These are phyloP conservation scores for Girardinus metallicus DNA, from an alignment of 2,797 vertebrate species.

Conservation along the genomic window DNA sequence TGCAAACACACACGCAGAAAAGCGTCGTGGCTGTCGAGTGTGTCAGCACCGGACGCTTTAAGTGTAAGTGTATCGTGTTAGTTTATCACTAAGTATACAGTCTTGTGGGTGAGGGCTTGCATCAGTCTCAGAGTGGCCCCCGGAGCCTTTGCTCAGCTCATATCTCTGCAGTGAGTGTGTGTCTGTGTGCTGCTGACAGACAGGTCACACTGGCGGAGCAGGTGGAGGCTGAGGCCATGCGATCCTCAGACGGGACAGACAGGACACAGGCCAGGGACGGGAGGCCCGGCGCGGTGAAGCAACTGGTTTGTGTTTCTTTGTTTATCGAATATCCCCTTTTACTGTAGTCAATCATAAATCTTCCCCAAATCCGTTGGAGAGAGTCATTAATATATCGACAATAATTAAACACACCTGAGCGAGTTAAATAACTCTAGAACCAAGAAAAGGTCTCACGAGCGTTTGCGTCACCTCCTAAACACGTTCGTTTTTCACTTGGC, in stretches of 20 bases:
- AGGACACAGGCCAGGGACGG: constrained; percentile 50
- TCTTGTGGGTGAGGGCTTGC: constrained; percentile 42
- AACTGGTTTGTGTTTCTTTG: constrained; percentile 80
- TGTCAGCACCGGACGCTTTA: constrained; percentile 53
- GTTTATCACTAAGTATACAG: constrained; percentile 57
- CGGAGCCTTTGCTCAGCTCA: constrained; percentile 27
- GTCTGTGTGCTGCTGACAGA: constrained; percentile 68
- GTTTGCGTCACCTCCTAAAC: constrained; percentile 74
- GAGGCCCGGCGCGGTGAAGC: constrained; percentile 48
- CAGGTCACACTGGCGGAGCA: constrained; percentile 77
- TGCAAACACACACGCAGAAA: constrained; percentile 25
- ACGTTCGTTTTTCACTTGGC: constrained; percentile 59
- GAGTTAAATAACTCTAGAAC: constrained; percentile 17
- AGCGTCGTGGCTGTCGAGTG: constrained; percentile 32
- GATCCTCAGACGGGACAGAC: constrained; percentile 64
- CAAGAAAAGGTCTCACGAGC: constrained; percentile 18
- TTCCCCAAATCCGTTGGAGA: constrained; percentile 29
- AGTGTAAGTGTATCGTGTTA: constrained; percentile 58
- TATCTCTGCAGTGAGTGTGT: constrained; percentile 39
- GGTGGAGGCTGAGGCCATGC: constrained; percentile 71
- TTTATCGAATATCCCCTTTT: constrained; percentile 85
- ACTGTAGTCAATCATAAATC: constrained; percentile 79
- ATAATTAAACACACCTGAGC: neutral
- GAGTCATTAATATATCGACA: neutral
- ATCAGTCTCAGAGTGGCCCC: constrained; percentile 40